These are phyloP conservation scores for Chaetogeoica ovagalla DNA, from an alignment of 2,888 invertebrate genomes.

Conservation along the genomic window DNA sequence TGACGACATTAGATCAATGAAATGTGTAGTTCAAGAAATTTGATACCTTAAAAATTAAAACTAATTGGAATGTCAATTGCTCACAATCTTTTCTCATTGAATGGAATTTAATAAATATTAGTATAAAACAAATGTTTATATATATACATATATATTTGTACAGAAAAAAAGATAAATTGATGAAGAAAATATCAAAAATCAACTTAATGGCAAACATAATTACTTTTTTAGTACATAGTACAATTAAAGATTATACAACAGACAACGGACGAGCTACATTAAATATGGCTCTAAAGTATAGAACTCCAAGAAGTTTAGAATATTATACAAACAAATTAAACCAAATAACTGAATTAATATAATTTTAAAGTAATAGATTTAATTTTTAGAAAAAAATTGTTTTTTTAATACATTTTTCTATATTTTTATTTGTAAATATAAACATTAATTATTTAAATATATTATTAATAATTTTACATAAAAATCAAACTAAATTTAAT, in stretches of 20 bases:
- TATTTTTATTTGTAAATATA: no score
- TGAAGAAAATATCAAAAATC: conserved; percentile 41
- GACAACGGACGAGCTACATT: conserved; percentile 16
- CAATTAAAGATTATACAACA: conserved; percentile 25
- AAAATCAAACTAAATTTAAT: neutral
- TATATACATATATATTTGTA: no score
- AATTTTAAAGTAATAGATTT: neutral
- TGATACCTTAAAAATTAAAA: no score
- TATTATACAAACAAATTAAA: conserved; percentile 24
- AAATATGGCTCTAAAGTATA: conserved; percentile 38
- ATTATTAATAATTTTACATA: neutral
- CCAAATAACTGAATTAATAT: neutral
- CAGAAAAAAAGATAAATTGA: conserved; percentile 26
- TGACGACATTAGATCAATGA: no score
- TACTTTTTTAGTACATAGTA: neutral
- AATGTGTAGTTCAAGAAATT: no score
- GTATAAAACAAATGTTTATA: no score
- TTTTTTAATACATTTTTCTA: no score
- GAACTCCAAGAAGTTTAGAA: conserved; percentile 36
- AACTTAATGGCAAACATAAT: conserved; percentile 40
- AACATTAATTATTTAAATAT: no score
- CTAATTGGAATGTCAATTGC: no score
- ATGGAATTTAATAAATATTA: no score
- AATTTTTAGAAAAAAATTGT: neutral
- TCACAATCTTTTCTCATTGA: no score